Conservation (phyloP, 2,113 vertebrate genomes). For the Sialia sialis region DNA sequence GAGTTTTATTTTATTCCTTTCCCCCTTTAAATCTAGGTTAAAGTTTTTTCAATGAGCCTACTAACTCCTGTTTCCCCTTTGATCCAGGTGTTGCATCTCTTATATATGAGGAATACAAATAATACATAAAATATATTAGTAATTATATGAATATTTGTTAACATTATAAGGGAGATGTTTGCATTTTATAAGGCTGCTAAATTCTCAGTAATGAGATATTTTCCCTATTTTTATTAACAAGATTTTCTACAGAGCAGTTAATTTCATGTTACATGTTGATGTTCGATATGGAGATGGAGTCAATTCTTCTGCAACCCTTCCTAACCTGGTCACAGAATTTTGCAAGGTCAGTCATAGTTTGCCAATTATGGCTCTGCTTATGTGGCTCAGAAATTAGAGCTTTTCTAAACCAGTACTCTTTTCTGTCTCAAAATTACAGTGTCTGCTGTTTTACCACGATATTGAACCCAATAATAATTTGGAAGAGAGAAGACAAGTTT, state of each 20-base stretch:
- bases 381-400: not conserved
- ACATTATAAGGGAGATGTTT: not conserved
- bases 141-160: not conserved
- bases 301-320: not conserved
- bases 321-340: constrained; percentile 2
- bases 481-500: constrained; percentile 51
- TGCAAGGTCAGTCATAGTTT: not conserved
- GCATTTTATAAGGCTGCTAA: not conserved
- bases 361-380: not conserved
- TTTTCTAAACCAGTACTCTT: not conserved
- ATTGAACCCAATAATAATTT: constrained; percentile 37
- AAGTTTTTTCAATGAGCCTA: not conserved
- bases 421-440: constrained; percentile 6
- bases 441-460: constrained; percentile 19
- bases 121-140: not conserved
- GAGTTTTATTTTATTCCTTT: not conserved
- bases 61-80: not conserved
- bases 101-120: not conserved
- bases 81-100: not conserved
- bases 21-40: not conserved
- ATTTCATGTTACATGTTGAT: not conserved
- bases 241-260: not conserved
- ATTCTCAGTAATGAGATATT: not conserved
- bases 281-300: not conserved
- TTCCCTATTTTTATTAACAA: not conserved